Percentiles rank a stretch among this genome's conserved stretches.
phyloP scores from a whole-genome alignment of 2,113 vertebrate species.

The Clinocottus analis region DNA sequence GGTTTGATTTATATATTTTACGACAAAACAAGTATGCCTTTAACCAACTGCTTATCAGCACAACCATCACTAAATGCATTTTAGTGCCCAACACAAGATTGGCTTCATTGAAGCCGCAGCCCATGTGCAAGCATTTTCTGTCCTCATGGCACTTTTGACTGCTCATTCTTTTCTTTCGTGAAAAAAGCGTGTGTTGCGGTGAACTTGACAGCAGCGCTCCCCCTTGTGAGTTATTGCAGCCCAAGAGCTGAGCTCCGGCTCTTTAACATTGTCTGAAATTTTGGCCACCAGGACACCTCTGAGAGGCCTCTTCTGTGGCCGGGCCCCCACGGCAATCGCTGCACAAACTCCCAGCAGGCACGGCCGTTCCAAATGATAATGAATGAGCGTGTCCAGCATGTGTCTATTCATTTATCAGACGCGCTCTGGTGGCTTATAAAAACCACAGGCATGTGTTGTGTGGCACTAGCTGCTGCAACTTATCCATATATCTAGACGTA shows the following conservation, averaged over 20 bases:
- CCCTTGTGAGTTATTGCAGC: slow-evolving; percentile 49
- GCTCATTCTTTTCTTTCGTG: slow-evolving; percentile 12
- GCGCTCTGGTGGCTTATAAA: slow-evolving; percentile 53
- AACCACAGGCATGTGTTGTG: slow-evolving; percentile 49
- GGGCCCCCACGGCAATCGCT: slow-evolving; percentile 54
- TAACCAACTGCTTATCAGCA: not conserved
- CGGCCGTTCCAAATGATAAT: slow-evolving; percentile 74
- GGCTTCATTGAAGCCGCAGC: not conserved
- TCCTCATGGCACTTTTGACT: slow-evolving; percentile 23
- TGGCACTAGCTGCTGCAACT: slow-evolving; percentile 29
- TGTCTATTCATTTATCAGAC: slow-evolving; percentile 70
- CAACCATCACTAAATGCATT: not conserved
- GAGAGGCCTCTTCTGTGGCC: slow-evolving; percentile 56
- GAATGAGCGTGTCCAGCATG: slow-evolving; percentile 74
- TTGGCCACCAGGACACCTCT: slow-evolving; percentile 51
- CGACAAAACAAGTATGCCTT: not conserved
- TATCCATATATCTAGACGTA: slow-evolving; percentile 59
- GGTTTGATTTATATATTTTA: not conserved
- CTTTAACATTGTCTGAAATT: slow-evolving; percentile 59
- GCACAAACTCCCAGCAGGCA: slow-evolving; percentile 72
- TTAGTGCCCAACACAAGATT: not conserved
- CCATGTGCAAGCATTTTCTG: slow-evolving; percentile 37
- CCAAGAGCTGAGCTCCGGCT: slow-evolving; percentile 42
- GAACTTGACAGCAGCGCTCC: slow-evolving; percentile 49
- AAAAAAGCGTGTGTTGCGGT: slow-evolving; percentile 8